Conservation (phyloP, 2,888 invertebrate genomes). For the Allolobophora icterica region DNA sequence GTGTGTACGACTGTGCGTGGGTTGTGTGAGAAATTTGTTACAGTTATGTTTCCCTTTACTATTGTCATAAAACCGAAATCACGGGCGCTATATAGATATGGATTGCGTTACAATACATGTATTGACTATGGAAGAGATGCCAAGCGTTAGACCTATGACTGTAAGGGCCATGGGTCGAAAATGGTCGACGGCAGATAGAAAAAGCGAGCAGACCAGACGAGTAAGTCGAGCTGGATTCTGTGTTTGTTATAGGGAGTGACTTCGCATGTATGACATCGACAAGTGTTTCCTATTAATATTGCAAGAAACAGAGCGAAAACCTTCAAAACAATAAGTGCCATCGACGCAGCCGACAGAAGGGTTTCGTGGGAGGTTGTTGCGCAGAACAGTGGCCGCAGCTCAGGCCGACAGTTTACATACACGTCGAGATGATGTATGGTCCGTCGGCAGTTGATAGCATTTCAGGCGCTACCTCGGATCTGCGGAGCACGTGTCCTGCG, state of each 20-base stretch:
- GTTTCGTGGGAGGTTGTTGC: background rate
- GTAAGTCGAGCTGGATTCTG: background rate
- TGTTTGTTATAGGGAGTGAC: conserved; percentile 17
- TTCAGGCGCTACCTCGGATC: background rate
- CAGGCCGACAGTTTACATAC: background rate
- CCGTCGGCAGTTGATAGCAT: background rate
- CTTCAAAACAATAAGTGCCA: conserved; percentile 17
- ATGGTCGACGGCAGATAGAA: background rate
- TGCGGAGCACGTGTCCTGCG: background rate
- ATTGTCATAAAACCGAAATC: too few species aligned
- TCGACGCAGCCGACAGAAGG: background rate
- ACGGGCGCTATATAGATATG: background rate
- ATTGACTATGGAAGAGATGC: background rate
- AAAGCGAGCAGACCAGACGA: background rate
- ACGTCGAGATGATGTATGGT: background rate
- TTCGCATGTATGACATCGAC: background rate
- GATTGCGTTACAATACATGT: background rate
- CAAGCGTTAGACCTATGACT: background rate
- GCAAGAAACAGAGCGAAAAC: background rate
- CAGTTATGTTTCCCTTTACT: too few species aligned
- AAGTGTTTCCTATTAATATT: conserved; percentile 17
- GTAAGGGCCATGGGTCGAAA: background rate
- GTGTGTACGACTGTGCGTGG: too few species aligned
- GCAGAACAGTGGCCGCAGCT: background rate
- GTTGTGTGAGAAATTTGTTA: too few species aligned